A percentile compares a stretch with the other conserved stretches of the same genome.
These are phyloP conservation scores for Ceratosolen fusciceps DNA, from an alignment of 1,140 invertebrate species.

Conservation along the genomic window DNA sequence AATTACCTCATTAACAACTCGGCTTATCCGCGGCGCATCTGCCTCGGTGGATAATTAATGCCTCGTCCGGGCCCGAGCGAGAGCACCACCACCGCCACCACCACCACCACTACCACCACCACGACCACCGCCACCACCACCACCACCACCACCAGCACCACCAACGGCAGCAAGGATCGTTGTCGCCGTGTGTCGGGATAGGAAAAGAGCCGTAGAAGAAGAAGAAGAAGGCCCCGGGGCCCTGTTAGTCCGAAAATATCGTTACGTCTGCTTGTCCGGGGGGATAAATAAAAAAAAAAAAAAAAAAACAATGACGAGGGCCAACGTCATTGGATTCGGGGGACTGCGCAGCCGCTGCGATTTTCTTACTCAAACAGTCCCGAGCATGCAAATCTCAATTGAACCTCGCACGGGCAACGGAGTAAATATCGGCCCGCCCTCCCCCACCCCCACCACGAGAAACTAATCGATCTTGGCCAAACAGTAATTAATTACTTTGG, in stretches of 20 bases:
- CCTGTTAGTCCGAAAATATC: too few relatives aligned
- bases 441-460: too few relatives aligned
- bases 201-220: too few relatives aligned
- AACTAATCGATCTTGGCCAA: constrained; percentile 50
- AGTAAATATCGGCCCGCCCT: constrained; percentile 42
- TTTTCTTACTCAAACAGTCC: constrained; percentile 37
- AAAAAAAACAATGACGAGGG: background rate
- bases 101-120: background rate
- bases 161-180: too few relatives aligned
- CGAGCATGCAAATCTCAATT: constrained; percentile 44
- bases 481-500: constrained; percentile 51
- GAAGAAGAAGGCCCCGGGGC: too few relatives aligned
- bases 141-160: background rate
- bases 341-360: background rate
- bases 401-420: constrained; percentile 22
- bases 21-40: background rate
- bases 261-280: background rate
- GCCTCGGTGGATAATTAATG: constrained; percentile 19
- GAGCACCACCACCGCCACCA: background rate
- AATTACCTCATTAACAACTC: constrained; percentile 31
- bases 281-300: too few relatives aligned
- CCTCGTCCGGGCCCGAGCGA: background rate
- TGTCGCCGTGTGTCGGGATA: too few relatives aligned
- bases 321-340: background rate
- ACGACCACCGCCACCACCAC: background rate